Base-by-base conservation (phyloP, 2,888 invertebrate genomes). In the Diaphora mendica region DNA sequence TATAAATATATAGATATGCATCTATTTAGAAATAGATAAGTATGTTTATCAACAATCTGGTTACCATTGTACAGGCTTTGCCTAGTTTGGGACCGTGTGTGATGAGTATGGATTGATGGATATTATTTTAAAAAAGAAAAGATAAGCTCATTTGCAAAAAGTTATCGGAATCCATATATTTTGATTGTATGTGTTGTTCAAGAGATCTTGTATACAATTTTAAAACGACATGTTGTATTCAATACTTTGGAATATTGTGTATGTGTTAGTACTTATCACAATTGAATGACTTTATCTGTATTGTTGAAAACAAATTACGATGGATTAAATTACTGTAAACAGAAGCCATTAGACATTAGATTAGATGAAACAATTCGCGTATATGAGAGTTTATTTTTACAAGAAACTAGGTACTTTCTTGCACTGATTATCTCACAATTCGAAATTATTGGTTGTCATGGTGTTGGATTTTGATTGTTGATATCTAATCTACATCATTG, bases 401-500 rank as follows among this genome's bases (percentile, higher is more conserved):
- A 55, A 55, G 55, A 15, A 30, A 30, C 30, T 11, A 48, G 11
- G 30, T 23, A 44, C 15, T 67, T 44, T 67, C 30, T 44, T 44
- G 30, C 48, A 20, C 44, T 30, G 44, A 30, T 44, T 30, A 67
- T 20, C 44, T 26, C 42, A 48, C 44, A 15, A 48, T 44, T 20
- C n/a, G 44, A 48, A 20, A 11, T 67, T 30, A 7, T 30, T 48
- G 23, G 48, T 67, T 30, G 30, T 67, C 4, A 67, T 48, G 23
- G 23, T 23, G 15, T 48, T 48, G 33, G 48, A 23, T 30, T 67
- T 67, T 33, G 20, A 33, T 48, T 44, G 48, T 13, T 48, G 44
- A 20, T 30, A 67, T 67, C 67, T 67, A 67, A 67, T 67, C 67
- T 67, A 67, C 7, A 67, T 48, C 48, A 67, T 5, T 44, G 67